These are phyloP conservation scores for Macrophya annulata DNA, from an alignment of 2,888 invertebrate species.

Conservation along the genomic window DNA sequence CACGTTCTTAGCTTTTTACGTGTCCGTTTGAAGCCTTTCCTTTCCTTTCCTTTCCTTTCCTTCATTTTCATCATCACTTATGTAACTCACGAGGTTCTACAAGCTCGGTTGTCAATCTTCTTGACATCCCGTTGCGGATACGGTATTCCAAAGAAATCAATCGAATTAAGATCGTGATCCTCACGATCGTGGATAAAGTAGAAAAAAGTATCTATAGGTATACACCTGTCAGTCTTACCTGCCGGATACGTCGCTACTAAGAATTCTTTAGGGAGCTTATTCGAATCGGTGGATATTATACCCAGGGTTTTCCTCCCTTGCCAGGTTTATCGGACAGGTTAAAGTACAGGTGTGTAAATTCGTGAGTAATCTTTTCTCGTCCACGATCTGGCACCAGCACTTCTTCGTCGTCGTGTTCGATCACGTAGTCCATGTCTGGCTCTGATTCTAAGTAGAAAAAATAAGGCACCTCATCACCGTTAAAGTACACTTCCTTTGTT, in stretches of 20 bases:
- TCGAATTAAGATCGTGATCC: slow-evolving; percentile 11
- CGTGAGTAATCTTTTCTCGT: slow-evolving; percentile 65
- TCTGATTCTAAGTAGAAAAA: slow-evolving; percentile 65
- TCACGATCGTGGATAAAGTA: not conserved
- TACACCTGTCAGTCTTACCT: slow-evolving; percentile 47
- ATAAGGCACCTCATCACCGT: slow-evolving; percentile 65
- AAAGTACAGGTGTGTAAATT: slow-evolving; percentile 65
- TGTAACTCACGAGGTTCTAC: not conserved
- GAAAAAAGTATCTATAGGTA: not conserved
- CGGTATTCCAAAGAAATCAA: not conserved
- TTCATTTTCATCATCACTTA: not conserved
- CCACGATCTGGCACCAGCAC: slow-evolving; percentile 62
- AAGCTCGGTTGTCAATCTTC: slow-evolving; percentile 1
- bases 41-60: not conserved
- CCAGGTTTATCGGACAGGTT: slow-evolving; percentile 68
- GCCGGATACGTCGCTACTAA: slow-evolving; percentile 50
- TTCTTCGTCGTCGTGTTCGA: slow-evolving; percentile 67
- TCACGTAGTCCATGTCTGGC: slow-evolving; percentile 65
- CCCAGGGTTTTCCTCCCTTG: slow-evolving; percentile 62
- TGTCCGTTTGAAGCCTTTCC: not conserved
- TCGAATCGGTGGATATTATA: slow-evolving; percentile 53
- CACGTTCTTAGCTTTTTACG: not conserved
- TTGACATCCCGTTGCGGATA: not conserved
- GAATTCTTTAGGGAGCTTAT: slow-evolving; percentile 59
- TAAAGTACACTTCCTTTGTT: slow-evolving; percentile 58